Evolutionary conservation across 2,113 vertebrate genomes (phyloP), one percentile per base, ranked within the genome.

Genomic region (Protobothrops mucrosquamatus): DNA sequence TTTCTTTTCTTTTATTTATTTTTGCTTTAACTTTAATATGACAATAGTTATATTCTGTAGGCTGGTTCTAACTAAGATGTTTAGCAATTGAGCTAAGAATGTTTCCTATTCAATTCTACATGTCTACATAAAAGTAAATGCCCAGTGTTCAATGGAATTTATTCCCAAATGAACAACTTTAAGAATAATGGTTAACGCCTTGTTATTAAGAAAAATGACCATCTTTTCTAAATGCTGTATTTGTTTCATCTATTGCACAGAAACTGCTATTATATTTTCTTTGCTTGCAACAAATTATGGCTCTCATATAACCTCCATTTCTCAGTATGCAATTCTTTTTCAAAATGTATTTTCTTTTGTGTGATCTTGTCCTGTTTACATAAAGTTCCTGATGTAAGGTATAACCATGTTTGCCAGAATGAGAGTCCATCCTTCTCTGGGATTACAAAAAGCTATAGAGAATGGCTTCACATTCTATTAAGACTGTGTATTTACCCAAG

Each of bases 21-120:
- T 34, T 92, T 94, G 74, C 74, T 95, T 96, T 93, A 69, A 90
- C 94, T 93, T 92, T 93, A 89, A 86, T 94, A 94, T 89, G 94
- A 90, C 29, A 22, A 91, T 91, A 56, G 14, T 9, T 46, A 85
- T 14, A 57, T 46, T 46, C 39, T 56, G 2, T 74, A 39, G 43
- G 34, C 34, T 85, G 6, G 24, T 43, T 57, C 56, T 85, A 43
- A 48, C 24, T 4, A 91, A 51, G 1, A 12, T 55, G 22, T 1
- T 64, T 12, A 61, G 29, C 43, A 87, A 57, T 18, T 54, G n/a
- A 39, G 7, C 11, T 69, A 54, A 23, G 55, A 43, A 48, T n/a
- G 39, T 55, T 89, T 43, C 39, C 24, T 8, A 4, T 48, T 59
- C 6, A 64, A 89, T 48, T 59, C 18, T 43, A 8, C 22, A 43